Percentiles rank a stretch among this genome's conserved stretches.
Conservation (phyloP, 2,888 invertebrate species). For the Drosophila atroscutellata region DNA sequence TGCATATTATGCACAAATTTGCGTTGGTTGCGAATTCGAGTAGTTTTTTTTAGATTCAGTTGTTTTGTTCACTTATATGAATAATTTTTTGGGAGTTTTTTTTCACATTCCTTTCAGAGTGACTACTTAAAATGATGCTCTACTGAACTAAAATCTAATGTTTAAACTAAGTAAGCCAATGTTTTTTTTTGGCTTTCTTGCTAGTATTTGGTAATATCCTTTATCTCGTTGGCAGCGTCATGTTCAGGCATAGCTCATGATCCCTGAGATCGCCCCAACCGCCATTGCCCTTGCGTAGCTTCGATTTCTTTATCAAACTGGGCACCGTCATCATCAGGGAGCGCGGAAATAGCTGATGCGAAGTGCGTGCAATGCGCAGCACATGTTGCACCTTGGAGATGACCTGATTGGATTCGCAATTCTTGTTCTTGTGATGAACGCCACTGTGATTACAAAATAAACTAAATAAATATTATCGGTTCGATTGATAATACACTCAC, state of each 20-base stretch:
- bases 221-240: slow-evolving; percentile 86
- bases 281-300: slow-evolving; percentile 95
- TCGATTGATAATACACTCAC: slow-evolving; percentile 86
- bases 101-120: slow-evolving; percentile 25
- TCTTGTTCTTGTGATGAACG: slow-evolving; percentile 96
- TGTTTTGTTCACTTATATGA: slow-evolving; percentile 22
- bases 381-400: slow-evolving; percentile 94
- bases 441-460: slow-evolving; percentile 87
- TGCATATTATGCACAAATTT: slow-evolving; percentile 38
- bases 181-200: slow-evolving; percentile 15
- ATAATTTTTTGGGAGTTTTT: slow-evolving; percentile 23
- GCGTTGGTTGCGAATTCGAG: slow-evolving; percentile 57
- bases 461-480: not conserved
- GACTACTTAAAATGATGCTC: slow-evolving; percentile 34
- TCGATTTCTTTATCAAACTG: slow-evolving; percentile 90
- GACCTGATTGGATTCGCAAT: slow-evolving; percentile 94
- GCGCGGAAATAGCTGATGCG: slow-evolving; percentile 89
- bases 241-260: slow-evolving; percentile 91
- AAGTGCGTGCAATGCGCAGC: slow-evolving; percentile 88
- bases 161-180: slow-evolving; percentile 36
- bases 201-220: slow-evolving; percentile 43
- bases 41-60: slow-evolving; percentile 20
- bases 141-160: slow-evolving; percentile 40
- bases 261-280: slow-evolving; percentile 98
- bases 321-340: slow-evolving; percentile 89